Evolutionary conservation across 2,113 vertebrate genomes (phyloP).

Genomic region (Callithrix jacchus): DNA sequence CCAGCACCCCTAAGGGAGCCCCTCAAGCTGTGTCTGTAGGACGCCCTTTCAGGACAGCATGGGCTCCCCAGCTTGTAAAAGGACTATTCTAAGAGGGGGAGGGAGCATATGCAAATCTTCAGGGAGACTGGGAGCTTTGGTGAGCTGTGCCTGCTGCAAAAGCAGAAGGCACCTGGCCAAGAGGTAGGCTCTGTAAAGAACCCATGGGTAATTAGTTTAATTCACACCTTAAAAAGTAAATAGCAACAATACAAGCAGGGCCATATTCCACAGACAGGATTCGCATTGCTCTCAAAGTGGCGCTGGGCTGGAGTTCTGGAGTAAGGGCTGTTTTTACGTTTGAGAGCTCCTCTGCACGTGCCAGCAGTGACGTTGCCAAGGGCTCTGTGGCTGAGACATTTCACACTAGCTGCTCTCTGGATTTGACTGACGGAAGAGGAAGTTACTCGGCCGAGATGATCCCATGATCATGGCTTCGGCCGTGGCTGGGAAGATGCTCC

Average conservation of each 20-base stretch:
- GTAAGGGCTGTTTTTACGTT: too few relatives aligned
- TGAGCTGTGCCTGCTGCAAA: not conserved
- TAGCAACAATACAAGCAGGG: fast-evolving
- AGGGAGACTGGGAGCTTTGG: too few relatives aligned
- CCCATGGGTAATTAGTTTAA: not conserved
- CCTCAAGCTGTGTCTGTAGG: not conserved
- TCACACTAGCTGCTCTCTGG: fast-evolving
- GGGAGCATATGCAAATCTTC: too few relatives aligned
- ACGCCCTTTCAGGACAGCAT: too few relatives aligned
- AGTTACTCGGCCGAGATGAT: not conserved
- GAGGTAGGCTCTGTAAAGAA: not conserved
- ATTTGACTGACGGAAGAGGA: too few relatives aligned
- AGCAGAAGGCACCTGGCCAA: fast-evolving
- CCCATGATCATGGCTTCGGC: fast-evolving
- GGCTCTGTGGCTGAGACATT: not conserved
- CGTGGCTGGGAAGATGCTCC: not conserved
- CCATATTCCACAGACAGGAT: not conserved
- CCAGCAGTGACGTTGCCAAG: not conserved
- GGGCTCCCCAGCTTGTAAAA: too few relatives aligned
- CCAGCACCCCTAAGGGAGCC: not conserved
- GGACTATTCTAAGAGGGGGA: too few relatives aligned
- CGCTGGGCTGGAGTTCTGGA: too few relatives aligned
- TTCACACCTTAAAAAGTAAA: not conserved
- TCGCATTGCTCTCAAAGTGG: fast-evolving
- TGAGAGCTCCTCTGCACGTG: not conserved